These are phyloP conservation scores for Schizaphis graminum DNA, from an alignment of 2,888 invertebrate species.

Conservation along the genomic window DNA sequence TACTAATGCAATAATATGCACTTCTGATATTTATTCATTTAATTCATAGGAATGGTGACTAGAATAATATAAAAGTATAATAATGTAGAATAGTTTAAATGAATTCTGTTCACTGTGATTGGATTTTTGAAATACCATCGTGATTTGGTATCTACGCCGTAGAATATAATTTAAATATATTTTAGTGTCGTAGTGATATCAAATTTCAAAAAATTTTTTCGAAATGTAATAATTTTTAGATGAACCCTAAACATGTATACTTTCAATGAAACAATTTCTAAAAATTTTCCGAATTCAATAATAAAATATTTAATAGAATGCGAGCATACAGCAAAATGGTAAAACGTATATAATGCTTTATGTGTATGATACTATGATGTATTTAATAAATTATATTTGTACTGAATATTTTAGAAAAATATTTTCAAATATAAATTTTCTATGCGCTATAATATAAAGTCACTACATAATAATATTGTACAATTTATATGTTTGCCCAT, in stretches of 20 bases:
- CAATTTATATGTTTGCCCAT: neutral
- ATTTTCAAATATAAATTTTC: neutral
- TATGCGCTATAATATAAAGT: neutral
- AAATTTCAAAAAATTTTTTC: neutral
- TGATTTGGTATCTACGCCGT: neutral
- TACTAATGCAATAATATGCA: neutral
- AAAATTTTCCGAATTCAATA: neutral
- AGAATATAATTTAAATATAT: neutral
- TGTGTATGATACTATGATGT: neutral
- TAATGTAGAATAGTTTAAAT: neutral
- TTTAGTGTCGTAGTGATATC: neutral
- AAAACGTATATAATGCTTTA: neutral
- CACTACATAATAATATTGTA: neutral
- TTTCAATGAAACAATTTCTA: neutral
- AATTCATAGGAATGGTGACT: neutral
- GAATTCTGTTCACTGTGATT: neutral
- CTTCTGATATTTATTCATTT: neutral
- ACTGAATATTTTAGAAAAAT: neutral
- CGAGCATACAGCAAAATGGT: neutral
- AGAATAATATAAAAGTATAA: neutral
- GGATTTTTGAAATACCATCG: neutral
- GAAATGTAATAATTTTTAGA: neutral
- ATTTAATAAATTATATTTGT: neutral
- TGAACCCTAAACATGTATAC: neutral
- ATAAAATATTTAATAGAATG: neutral